phyloP scores from a whole-genome alignment of 35 echinoderm and acorn worm species.

The Anneissia japonica region DNA sequence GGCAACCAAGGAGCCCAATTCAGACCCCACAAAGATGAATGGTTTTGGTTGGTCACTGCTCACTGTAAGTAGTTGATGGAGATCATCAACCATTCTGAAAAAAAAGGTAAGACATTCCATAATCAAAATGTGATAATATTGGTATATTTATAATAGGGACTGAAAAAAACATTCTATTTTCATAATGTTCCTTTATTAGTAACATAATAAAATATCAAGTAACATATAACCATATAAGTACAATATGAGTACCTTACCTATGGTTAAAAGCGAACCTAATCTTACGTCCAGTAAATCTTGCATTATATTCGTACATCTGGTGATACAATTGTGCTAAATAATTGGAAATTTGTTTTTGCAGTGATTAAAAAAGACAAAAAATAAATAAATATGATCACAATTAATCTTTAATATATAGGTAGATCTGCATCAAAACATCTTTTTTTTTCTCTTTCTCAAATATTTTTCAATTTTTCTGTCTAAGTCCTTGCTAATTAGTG shows the following conservation, averaged over 20 bases:
- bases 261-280: not conserved
- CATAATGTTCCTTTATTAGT: not conserved
- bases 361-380: no score
- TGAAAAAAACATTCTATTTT: not conserved
- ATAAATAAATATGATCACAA: no score
- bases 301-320: no score
- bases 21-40: slow-evolving; percentile 76
- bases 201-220: not conserved
- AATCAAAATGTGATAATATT: no score
- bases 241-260: not conserved
- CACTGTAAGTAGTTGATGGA: slow-evolving; percentile 46
- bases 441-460: no score
- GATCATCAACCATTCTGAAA: slow-evolving; percentile 80
- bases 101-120: slow-evolving; percentile 14
- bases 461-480: no score
- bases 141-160: not conserved
- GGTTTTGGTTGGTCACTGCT: slow-evolving; percentile 69
- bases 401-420: no score
- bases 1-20: slow-evolving; percentile 55
- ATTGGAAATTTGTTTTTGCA: no score
- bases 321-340: no score
- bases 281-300: no score
- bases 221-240: not conserved
- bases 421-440: no score
- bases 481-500: no score